Conservation (phyloP, 2,888 invertebrate genomes). For the Clepsis dumicolana region DNA sequence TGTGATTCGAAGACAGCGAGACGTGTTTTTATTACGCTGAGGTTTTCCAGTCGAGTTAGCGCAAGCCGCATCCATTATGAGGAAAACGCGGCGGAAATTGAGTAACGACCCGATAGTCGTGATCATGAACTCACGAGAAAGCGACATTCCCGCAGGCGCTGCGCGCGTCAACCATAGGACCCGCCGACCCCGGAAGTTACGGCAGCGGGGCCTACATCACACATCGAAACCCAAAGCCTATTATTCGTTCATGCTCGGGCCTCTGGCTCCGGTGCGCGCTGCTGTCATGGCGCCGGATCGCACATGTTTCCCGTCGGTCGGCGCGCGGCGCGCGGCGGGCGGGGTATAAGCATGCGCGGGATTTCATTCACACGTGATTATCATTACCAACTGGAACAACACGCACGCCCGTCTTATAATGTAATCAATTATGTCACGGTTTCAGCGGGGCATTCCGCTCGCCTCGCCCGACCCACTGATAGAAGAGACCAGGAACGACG, state of each 20-base stretch:
- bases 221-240: not conserved
- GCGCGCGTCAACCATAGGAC: no score
- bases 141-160: not conserved
- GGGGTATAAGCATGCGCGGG: slow-evolving; percentile 17
- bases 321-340: not conserved
- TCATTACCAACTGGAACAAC: slow-evolving; percentile 10
- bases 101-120: slow-evolving; percentile 6
- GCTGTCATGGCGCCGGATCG: slow-evolving; percentile 18
- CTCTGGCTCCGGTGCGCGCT: not conserved
- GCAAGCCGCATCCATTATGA: slow-evolving; percentile 1
- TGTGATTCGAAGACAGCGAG: slow-evolving; percentile 23
- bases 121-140: not conserved
- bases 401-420: not conserved
- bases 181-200: no score
- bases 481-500: not conserved
- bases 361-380: slow-evolving; percentile 31
- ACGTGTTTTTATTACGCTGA: slow-evolving; percentile 25
- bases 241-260: not conserved
- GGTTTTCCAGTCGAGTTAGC: slow-evolving; percentile 15
- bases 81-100: slow-evolving; percentile 9
- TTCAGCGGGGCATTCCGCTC: not conserved
- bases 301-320: slow-evolving; percentile 20
- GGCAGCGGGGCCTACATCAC: not conserved
- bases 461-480: not conserved
- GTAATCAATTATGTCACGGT: slow-evolving; percentile 7